A percentile compares a stretch with the other conserved stretches of the same genome.
phyloP scores from a whole-genome alignment of 2,888 invertebrate genomes.

The Drosophila paracracens region DNA sequence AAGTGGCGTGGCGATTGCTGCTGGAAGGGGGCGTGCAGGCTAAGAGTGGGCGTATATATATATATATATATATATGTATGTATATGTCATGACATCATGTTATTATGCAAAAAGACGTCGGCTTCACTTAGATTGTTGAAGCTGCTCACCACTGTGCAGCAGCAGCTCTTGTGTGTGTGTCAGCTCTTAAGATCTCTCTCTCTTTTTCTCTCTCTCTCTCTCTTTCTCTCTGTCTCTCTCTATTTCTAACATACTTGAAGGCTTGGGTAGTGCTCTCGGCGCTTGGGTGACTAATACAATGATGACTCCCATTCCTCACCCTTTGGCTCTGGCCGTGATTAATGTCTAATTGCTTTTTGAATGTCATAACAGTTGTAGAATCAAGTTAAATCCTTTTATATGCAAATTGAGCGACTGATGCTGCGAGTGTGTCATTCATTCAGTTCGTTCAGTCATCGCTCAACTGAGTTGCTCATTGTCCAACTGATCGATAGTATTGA shows the following conservation, averaged over 20 bases:
- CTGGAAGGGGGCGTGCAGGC: conserved; percentile 9
- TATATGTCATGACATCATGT: conserved; percentile 72
- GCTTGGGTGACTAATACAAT: conserved; percentile 46
- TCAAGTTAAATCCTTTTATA: conserved; percentile 65
- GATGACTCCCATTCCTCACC: conserved; percentile 14
- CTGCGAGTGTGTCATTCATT: conserved; percentile 64
- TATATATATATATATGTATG: conserved; percentile 50
- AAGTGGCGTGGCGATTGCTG: conserved; percentile 28
- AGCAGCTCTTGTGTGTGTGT: conserved; percentile 33
- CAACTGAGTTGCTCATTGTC: conserved; percentile 3
- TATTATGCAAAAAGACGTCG: conserved; percentile 57
- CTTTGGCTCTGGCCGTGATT: conserved; percentile 61
- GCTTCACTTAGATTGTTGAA: conserved; percentile 36
- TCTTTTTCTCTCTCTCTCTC: conserved; percentile 21
- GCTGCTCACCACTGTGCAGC: conserved; percentile 2
- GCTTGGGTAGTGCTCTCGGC: conserved; percentile 48
- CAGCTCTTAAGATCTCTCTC: conserved; percentile 27
- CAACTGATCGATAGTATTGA: neutral
- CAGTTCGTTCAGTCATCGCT: conserved; percentile 31
- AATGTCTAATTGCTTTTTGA: conserved; percentile 77
- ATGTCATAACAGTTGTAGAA: conserved; percentile 77
- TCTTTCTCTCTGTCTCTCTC: conserved; percentile 8
- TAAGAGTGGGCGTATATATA: conserved; percentile 55
- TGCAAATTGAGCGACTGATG: conserved; percentile 51
- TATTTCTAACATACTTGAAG: conserved; percentile 36